Evolutionary conservation across 1,140 invertebrate genomes (phyloP), one percentile per base, ranked within the genome.

Genomic region (Scaptodrosophila lebanonensis): DNA sequence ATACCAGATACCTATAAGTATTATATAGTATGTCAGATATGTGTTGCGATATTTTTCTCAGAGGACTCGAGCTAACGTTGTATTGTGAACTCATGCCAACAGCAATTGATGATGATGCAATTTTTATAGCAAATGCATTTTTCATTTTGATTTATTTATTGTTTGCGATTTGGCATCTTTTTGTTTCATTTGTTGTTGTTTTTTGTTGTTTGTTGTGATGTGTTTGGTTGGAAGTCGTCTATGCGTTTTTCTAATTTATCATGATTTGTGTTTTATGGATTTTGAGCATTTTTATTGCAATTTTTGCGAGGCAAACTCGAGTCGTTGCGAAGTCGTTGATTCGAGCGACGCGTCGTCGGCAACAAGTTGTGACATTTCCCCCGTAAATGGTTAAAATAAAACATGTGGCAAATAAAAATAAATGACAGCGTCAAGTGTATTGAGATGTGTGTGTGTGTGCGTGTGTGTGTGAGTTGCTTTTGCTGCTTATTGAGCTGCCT

Each of bases 341-440:
- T n/a, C n/a, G n/a, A n/a, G n/a, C n/a, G n/a, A n/a, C n/a, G n/a
- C n/a, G n/a, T n/a, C n/a, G n/a, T n/a, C 15, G 6, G 15, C 35
- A 79, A 72, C 68, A 44, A 60, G 75, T 69, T 73, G 61, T 82
- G 75, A 82, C 75, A 82, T 75, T 75, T 82, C 69, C 69, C 68
- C 75, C 75, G 43, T 82, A 82, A 82, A 82, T 82, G 75, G 75
- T 42, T 44, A 82, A 72, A 73, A 63, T 53, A 36, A 57, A 73
- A 73, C 70, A 66, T 68, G 49, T 40, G 32, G 51, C 29, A 18
- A 20, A 11, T 2, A 51, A 51, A 18, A 58, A 40, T 52, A 54
- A 66, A 59, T 38, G 36, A 50, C 54, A 60, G 29, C 40, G 32
- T 42, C 43, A 47, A 54, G 39, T 15, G 20, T 56, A 3, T 20